These are phyloP conservation scores for Gadopsis bispinosus DNA, from an alignment of 2,797 vertebrate genomes.

Conservation along the genomic window DNA sequence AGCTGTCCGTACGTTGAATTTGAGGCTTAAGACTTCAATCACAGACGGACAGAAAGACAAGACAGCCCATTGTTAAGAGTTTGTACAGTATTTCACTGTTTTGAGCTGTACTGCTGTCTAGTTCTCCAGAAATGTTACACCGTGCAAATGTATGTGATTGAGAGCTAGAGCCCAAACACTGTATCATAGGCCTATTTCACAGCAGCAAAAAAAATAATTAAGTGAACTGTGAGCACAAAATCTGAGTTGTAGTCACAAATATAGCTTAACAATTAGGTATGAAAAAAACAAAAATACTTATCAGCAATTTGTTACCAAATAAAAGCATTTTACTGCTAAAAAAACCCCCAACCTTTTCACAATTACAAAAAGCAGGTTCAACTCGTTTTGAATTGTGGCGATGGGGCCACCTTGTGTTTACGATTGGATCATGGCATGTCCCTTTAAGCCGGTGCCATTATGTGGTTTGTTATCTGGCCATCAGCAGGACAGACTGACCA, in stretches of 20 bases:
- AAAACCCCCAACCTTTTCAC: no score
- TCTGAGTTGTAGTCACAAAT: neutral
- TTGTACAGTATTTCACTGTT: no score
- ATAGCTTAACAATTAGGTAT: neutral
- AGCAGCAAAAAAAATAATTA: neutral
- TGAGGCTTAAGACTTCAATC: no score
- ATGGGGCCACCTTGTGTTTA: neutral
- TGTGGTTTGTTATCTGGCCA: slow-evolving; percentile 34
- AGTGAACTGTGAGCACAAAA: neutral
- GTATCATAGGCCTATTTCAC: neutral
- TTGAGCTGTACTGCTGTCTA: no score
- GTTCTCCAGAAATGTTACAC: no score
- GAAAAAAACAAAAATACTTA: no score
- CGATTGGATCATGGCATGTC: neutral
- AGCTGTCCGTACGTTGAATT: no score
- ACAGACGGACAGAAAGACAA: no score
- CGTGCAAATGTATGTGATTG: no score
- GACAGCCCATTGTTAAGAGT: no score
- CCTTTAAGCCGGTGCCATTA: slow-evolving; percentile 22
- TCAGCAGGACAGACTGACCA: slow-evolving; percentile 35
- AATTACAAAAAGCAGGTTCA: neutral
- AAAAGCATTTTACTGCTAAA: neutral
- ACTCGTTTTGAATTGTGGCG: neutral
- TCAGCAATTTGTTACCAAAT: neutral
- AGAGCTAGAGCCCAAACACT: neutral